Base-by-base conservation (phyloP, 2,113 vertebrate genomes). In the Lophura nycthemera region DNA sequence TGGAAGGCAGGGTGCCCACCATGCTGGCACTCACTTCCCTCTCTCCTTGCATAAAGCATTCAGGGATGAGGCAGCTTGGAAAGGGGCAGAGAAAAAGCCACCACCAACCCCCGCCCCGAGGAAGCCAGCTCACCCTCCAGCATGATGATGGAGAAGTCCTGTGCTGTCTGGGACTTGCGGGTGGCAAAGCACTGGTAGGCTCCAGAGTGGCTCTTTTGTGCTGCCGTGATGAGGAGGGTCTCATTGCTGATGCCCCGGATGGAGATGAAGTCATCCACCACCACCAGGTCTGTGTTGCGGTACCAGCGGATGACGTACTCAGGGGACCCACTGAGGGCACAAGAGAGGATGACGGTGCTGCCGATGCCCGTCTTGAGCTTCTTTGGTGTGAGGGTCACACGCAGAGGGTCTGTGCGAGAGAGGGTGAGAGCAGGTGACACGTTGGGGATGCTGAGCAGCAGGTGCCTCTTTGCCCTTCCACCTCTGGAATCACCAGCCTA, bases 171-270 rank as follows among this genome's bases (percentile, higher is more conserved):
- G 84, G 97, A 96, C 94, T 99, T 99, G 89, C 99, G 98, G 4
- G 98, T 99, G 85, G 99, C 99, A 10, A 99, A 99, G 97, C 99
- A 99, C 97, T 99, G 99, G 92, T 99, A 99, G 65, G 99, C 99
- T 1, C 99, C 99, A 0, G 99, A 99, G 96, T 99, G 99, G 97
- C 98, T 99, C 97, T 99, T 99, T 96, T 99, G 99, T 11, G 99
- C 99, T 0, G 99, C 98, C 2, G 98, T 98, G 97, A 99, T 99
- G 91, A 99, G 99, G 17, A 99, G 98, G 2, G 99, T 99, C 97
- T 99, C 99, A 20, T 99, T 99, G 98, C 99, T 98, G 96, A 98
- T 97, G 19, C 99, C 99, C 25, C 99, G 98, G 97, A 99, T 99
- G 97, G 99, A 99, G 97, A 99, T 98, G 97, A 99, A 99, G 97